Conservation (phyloP, 2,888 invertebrate genomes). For the Ptychoptera albimana region DNA sequence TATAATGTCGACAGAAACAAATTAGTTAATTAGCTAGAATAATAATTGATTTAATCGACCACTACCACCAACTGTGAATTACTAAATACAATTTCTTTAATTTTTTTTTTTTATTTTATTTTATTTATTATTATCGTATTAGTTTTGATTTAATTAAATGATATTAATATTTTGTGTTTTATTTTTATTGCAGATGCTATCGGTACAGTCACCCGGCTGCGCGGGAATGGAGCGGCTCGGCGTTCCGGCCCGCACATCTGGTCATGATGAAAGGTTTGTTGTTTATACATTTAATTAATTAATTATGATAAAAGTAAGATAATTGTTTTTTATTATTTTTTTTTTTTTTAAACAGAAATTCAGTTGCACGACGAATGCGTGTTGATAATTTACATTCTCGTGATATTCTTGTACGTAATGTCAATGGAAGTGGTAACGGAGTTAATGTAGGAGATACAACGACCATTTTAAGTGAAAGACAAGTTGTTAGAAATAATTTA, state of each 20-base stretch:
- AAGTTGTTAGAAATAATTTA: constrained; percentile 14
- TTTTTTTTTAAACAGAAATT: constrained; percentile 17
- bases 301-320: background rate
- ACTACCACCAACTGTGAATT: too few relatives aligned
- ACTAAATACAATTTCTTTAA: too few relatives aligned
- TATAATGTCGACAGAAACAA: too few relatives aligned
- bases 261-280: constrained; percentile 26
- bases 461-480: constrained; percentile 15
- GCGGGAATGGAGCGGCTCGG: constrained; percentile 55
- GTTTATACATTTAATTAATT: background rate
- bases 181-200: constrained; percentile 49
- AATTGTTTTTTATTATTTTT: constrained; percentile 1
- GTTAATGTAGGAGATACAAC: constrained; percentile 9
- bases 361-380: constrained; percentile 30
- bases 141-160: background rate
- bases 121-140: background rate
- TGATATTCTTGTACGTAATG: constrained; percentile 20
- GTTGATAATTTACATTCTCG: constrained; percentile 26
- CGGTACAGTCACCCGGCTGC: constrained; percentile 56
- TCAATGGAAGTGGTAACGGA: background rate
- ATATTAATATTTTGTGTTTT: constrained; percentile 23
- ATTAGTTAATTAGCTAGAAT: too few relatives aligned
- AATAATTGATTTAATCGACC: too few relatives aligned
- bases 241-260: constrained; percentile 34
- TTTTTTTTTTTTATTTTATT: too few relatives aligned